Percentiles rank a stretch among this genome's conserved stretches.
These are phyloP conservation scores for Pangasianodon hypophthalmus DNA, from an alignment of 2,113 vertebrate species.

Conservation along the genomic window DNA sequence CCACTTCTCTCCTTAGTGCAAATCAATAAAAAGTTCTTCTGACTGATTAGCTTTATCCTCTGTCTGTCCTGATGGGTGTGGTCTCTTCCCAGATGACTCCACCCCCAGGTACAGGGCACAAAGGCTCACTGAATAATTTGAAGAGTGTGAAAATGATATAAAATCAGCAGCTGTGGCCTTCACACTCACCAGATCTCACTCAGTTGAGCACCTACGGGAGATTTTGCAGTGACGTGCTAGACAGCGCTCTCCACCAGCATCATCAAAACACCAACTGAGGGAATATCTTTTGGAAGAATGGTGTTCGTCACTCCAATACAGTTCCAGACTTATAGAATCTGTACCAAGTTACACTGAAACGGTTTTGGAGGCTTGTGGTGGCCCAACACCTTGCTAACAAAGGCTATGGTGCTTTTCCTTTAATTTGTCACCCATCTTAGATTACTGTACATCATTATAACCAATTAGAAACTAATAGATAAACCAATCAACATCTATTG, in stretches of 20 bases:
- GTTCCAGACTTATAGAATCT: background rate
- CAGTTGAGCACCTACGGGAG: background rate
- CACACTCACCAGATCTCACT: background rate
- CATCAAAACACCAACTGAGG: too few species aligned
- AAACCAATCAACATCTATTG: background rate
- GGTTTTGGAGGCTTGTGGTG: background rate
- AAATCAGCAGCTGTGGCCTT: background rate
- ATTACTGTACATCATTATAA: background rate
- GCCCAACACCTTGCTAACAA: background rate
- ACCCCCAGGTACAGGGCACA: background rate
- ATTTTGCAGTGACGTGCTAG: background rate
- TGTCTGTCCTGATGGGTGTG: background rate
- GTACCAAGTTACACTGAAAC: background rate
- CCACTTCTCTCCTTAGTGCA: background rate
- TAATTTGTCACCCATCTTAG: background rate
- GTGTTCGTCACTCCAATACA: too few species aligned
- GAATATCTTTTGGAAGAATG: too few species aligned
- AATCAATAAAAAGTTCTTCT: background rate
- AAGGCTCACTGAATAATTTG: background rate
- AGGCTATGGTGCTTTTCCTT: background rate
- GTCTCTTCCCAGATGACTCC: background rate
- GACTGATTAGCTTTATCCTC: background rate
- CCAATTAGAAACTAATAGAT: background rate
- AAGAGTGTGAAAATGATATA: background rate
- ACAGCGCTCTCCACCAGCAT: background rate